Base-by-base conservation (phyloP, 2,888 invertebrate genomes). In the Lysandra bellargus region DNA sequence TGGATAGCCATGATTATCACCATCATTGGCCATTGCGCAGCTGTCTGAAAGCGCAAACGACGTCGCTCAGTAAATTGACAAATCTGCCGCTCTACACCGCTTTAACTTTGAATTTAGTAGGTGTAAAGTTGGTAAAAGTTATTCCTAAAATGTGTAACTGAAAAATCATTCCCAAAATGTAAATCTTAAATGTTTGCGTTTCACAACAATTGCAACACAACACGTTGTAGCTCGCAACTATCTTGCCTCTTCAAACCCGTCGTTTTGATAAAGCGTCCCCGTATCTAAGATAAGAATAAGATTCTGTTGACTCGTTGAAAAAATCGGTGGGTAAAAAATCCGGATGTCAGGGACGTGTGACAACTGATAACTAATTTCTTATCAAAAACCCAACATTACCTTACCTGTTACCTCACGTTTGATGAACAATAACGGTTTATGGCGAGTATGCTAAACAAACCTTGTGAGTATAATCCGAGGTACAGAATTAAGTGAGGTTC, bases 271-370 rank as follows among this genome's bases (percentile, higher is more conserved):
- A 90, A 87, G 83, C 85, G 88, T 86, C 84, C 84, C 83, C 87
- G 86, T 86, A 85, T 84, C 83, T 82, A 80, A 86, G 92, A 92
- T 92, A 93, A 91, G 85, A 85, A 92, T 92, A 93, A 91, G 85
- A 85, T 86, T 85, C 81, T 92, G 91, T 92, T 92, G 90, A 89
- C 88, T 88, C 81, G 85, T 84, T 87, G 83, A 89, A 88, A 87
- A 89, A 89, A 91, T 90, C 89, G 88, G 83, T 88, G 87, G 84
- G 86, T 88, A 88, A 90, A 90, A 91, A 90, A 91, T 90, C 89
- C 91, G 92, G 90, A 92, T 91, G 91, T 89, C 86, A 84, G 78
- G 80, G 82, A 23, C 37, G 12, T 23, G 33, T 53, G 91, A 91
- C 91, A 92, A 88, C 69, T 69, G 69, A 69, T 69, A 69, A 69